Percentiles rank a stretch among this genome's conserved stretches.
phyloP scores from a whole-genome alignment of 2,888 invertebrate genomes.

The Aproaerema taeniolella region DNA sequence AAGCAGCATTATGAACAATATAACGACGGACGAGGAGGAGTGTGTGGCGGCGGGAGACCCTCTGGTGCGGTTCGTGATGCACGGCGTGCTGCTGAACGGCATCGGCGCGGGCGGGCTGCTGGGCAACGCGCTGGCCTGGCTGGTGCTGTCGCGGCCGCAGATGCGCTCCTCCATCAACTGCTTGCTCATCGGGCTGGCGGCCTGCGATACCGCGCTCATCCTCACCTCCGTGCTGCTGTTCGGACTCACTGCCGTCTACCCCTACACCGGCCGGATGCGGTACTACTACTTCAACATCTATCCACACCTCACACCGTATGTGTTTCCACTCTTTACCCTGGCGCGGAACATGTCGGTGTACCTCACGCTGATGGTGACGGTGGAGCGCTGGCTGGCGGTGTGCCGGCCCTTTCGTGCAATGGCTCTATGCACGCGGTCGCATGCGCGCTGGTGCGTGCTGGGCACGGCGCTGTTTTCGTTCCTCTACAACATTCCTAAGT shows the following conservation, averaged over 20 bases:
- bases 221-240: slow-evolving; percentile 91
- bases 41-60: slow-evolving; percentile 65
- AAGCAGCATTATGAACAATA: slow-evolving; percentile 28
- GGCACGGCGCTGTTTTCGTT: slow-evolving; percentile 88
- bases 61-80: slow-evolving; percentile 87
- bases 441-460: slow-evolving; percentile 91
- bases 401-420: slow-evolving; percentile 93
- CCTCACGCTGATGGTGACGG: slow-evolving; percentile 91
- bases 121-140: slow-evolving; percentile 93
- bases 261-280: slow-evolving; percentile 86
- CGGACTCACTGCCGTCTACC: slow-evolving; percentile 90
- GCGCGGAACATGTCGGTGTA: slow-evolving; percentile 97
- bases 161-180: slow-evolving; percentile 98
- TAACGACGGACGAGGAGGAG: slow-evolving; percentile 33
- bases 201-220: slow-evolving; percentile 94
- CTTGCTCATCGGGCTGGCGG: slow-evolving; percentile 93
- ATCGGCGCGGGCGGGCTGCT: slow-evolving; percentile 90
- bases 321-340: slow-evolving; percentile 90
- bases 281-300: slow-evolving; percentile 88
- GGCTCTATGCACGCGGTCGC: slow-evolving; percentile 91
- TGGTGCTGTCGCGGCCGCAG: slow-evolving; percentile 93
- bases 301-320: slow-evolving; percentile 88
- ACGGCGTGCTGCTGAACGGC: slow-evolving; percentile 87
- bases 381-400: slow-evolving; percentile 96
- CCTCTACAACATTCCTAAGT: slow-evolving; percentile 90